Base-by-base conservation (phyloP, 1,140 invertebrate genomes). In the Pseudoatta argentina region DNA sequence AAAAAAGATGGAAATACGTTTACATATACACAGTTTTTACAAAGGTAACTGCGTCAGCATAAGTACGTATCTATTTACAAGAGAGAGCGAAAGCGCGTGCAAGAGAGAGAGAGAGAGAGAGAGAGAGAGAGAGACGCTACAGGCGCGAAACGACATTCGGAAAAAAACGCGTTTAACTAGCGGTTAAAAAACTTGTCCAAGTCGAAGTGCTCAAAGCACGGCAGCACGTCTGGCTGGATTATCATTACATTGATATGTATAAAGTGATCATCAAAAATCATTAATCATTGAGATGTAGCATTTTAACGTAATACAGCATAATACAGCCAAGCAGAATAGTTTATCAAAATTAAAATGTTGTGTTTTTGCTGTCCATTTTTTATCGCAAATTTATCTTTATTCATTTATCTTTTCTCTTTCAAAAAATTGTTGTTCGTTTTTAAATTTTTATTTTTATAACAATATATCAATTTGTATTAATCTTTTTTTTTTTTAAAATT, bases 21-120 rank as follows among this genome's bases (percentile, higher is more conserved):
- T 85, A 78, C 16, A 69, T 14, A 63, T 61, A 24, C 51, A 66
- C 16, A 44, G 61, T 85, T 85, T 75, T 85, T 67, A 61, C 73
- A 44, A 27, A 77, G 16, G 24, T 67, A 21, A 48, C 27, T 21
- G 30, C 34, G 24, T 30, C 48, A 57, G 51, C 73, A 57, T 85
- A 77, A 85, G 30, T 82, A 63, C 21, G 39, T 86, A 82, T 82
- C 66, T 86, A 86, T 87, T 75, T 87, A 69, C 48, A 67, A 67
- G 39, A 61, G 55, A 51, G 59, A 34, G 27, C 0, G 16, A 53
- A 14, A 53, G 51, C 14, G 51, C 30, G 30, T 0, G 30, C 0
- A 3, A 16, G 48, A 51, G 18, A n/a, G 18, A 10, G 86, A 67
- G 39, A 61, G 55, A 51, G 51, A 34, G 27, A 6, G 48, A 51